Percentiles rank a stretch among this genome's conserved stretches.
These are phyloP conservation scores for Cricetomys ansorgei DNA, from an alignment of 2,113 vertebrate genomes.

Conservation along the genomic window DNA sequence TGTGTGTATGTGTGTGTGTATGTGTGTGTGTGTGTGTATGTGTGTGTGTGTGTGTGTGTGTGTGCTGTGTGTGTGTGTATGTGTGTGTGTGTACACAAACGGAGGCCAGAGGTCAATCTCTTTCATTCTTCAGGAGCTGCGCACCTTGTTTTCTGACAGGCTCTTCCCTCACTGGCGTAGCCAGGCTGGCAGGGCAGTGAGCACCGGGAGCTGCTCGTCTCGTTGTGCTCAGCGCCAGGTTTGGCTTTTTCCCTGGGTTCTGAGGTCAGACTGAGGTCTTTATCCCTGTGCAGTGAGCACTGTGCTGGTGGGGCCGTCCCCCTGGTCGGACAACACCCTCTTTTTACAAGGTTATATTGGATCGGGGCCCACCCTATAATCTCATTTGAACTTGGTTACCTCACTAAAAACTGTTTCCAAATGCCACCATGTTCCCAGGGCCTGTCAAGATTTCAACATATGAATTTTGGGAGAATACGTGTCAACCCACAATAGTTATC, in stretches of 20 bases:
- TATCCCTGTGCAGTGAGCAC: not conserved
- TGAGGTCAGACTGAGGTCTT: not conserved
- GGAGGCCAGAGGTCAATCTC: not conserved
- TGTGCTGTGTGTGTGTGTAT: not conserved
- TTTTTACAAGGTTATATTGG: not conserved
- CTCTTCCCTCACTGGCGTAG: not conserved
- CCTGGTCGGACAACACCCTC: not conserved
- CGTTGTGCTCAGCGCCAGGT: too few species aligned
- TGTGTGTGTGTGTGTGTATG: too few species aligned
- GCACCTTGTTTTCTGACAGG: not conserved
- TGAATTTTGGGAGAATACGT: not conserved
- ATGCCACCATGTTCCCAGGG: not conserved
- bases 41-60: not conserved
- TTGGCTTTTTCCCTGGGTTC: not conserved
- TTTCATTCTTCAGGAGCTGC: not conserved
- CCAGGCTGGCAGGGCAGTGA: not conserved
- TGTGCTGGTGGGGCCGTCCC: not conserved
- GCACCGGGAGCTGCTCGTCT: too few species aligned
- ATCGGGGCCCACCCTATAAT: not conserved
- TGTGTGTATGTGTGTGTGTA: too few species aligned
- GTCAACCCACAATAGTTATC: not conserved
- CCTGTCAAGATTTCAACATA: not conserved
- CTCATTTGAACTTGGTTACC: not conserved
- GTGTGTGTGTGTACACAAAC: not conserved
- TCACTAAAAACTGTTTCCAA: not conserved